phyloP scores from a whole-genome alignment of 2,797 vertebrate genomes.

The Takifugu ocellatus region DNA sequence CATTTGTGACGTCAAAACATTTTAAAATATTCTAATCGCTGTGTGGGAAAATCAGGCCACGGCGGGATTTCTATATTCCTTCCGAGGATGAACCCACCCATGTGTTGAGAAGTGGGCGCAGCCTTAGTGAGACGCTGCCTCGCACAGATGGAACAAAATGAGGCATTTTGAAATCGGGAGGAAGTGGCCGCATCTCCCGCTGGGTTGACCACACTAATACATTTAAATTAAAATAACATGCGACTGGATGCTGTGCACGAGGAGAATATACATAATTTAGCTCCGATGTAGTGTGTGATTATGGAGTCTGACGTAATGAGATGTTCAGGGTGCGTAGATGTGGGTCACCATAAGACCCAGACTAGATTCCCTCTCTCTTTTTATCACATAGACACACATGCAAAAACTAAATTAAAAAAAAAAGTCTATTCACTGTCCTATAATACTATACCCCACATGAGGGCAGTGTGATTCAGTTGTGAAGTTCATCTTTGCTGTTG shows the following conservation, averaged over 20 bases:
- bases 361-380: slow-evolving; percentile 41
- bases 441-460: slow-evolving; percentile 51
- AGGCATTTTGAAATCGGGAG: slow-evolving; percentile 41
- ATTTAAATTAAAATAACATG: slow-evolving; percentile 1
- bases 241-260: not conserved
- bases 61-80: too few species aligned
- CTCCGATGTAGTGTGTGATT: slow-evolving; percentile 28
- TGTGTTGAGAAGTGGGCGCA: slow-evolving; percentile 21
- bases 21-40: too few species aligned
- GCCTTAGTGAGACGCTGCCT: slow-evolving; percentile 44
- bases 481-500: slow-evolving; percentile 22
- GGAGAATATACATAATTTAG: not conserved
- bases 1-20: not conserved
- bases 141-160: slow-evolving; percentile 55
- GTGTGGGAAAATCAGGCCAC: too few species aligned
- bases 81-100: not conserved
- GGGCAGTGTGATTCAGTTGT: slow-evolving; percentile 57
- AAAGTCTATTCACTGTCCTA: slow-evolving; percentile 17
- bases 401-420: not conserved
- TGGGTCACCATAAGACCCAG: slow-evolving; percentile 66
- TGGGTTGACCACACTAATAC: not conserved
- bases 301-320: slow-evolving; percentile 65
- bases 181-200: slow-evolving; percentile 31
- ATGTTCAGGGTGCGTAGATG: slow-evolving; percentile 22
- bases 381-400: slow-evolving; percentile 3